A percentile compares a stretch with the other conserved stretches of the same genome.
These are phyloP conservation scores for Drosophila sechellia DNA, from an alignment of 1,140 invertebrate species.

Conservation along the genomic window DNA sequence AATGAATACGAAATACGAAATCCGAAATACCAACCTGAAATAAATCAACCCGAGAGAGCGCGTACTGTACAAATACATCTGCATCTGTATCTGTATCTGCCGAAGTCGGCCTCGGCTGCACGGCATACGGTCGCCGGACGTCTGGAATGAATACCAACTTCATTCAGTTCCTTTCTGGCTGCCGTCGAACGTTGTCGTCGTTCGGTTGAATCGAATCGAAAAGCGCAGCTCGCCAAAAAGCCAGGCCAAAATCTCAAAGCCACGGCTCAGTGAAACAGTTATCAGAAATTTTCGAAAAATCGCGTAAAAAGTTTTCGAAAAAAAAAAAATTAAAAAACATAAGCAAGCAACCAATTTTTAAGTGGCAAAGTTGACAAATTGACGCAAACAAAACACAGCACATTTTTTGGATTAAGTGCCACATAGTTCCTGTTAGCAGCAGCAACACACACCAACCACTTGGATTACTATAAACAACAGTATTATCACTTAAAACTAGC, in stretches of 20 bases:
- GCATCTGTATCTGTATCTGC: slow-evolving; percentile 6
- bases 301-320: slow-evolving; percentile 36
- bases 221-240: slow-evolving; percentile 35
- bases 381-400: slow-evolving; percentile 48
- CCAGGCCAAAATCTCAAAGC: slow-evolving; percentile 31
- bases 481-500: slow-evolving; percentile 51
- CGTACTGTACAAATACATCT: slow-evolving; percentile 50
- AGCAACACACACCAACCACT: slow-evolving; percentile 63
- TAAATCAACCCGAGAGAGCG: slow-evolving; percentile 74
- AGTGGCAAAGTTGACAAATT: slow-evolving; percentile 21
- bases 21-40: slow-evolving; percentile 71
- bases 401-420: slow-evolving; percentile 77
- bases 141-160: slow-evolving; percentile 32
- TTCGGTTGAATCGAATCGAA: slow-evolving; percentile 63
- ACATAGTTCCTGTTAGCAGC: slow-evolving; percentile 76
- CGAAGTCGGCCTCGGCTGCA: slow-evolving; percentile 31
- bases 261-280: slow-evolving; percentile 32
- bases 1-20: slow-evolving; percentile 76
- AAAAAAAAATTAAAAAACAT: slow-evolving; percentile 15
- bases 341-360: neutral
- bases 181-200: slow-evolving; percentile 82
- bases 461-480: slow-evolving; percentile 76
- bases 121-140: slow-evolving; percentile 45
- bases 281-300: slow-evolving; percentile 14
- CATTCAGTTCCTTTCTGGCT: slow-evolving; percentile 78